Percentiles rank a stretch among this genome's conserved stretches.
These are phyloP conservation scores for Delia radicum DNA, from an alignment of 1,140 invertebrate species.

Conservation along the genomic window DNA sequence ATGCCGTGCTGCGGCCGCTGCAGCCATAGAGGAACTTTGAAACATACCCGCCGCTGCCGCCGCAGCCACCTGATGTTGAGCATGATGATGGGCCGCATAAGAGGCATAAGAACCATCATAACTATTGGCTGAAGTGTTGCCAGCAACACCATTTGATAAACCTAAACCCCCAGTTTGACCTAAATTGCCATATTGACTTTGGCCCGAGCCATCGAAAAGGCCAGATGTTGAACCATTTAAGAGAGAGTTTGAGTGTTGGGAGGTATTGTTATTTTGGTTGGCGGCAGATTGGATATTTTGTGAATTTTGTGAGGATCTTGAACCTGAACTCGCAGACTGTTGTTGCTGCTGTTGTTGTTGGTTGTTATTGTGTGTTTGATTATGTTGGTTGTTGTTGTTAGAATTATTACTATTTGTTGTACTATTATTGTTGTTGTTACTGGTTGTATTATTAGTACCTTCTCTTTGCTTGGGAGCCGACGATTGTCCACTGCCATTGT, in stretches of 20 bases:
- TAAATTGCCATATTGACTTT: slow-evolving; percentile 42
- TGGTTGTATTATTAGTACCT: slow-evolving; percentile 62
- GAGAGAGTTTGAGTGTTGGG: slow-evolving; percentile 34
- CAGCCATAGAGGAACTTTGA: slow-evolving; percentile 39
- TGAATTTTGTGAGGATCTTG: slow-evolving; percentile 34
- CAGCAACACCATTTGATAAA: background rate
- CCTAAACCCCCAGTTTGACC: slow-evolving; percentile 7
- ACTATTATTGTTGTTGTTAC: slow-evolving; percentile 36
- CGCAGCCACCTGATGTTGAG: slow-evolving; percentile 29
- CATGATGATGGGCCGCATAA: slow-evolving; percentile 43
- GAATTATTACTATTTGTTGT: slow-evolving; percentile 42
- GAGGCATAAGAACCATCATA: slow-evolving; percentile 48
- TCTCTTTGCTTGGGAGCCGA: slow-evolving; percentile 71
- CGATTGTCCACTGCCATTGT: slow-evolving; percentile 35
- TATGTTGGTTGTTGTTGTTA: slow-evolving; percentile 46
- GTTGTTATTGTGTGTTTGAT: slow-evolving; percentile 31
- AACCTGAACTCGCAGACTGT: background rate
- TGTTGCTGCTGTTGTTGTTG: slow-evolving; percentile 40
- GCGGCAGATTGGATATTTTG: slow-evolving; percentile 39
- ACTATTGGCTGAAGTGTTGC: slow-evolving; percentile 31
- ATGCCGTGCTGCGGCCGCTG: slow-evolving; percentile 30
- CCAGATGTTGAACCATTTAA: slow-evolving; percentile 27
- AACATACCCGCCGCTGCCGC: slow-evolving; percentile 46
- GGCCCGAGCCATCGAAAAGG: slow-evolving; percentile 50
- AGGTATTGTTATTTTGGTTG: slow-evolving; percentile 37